Evolutionary conservation across 2,888 invertebrate species (phyloP), one percentile per base, ranked within the genome.

Genomic region (Rhamnusium bicolor): DNA sequence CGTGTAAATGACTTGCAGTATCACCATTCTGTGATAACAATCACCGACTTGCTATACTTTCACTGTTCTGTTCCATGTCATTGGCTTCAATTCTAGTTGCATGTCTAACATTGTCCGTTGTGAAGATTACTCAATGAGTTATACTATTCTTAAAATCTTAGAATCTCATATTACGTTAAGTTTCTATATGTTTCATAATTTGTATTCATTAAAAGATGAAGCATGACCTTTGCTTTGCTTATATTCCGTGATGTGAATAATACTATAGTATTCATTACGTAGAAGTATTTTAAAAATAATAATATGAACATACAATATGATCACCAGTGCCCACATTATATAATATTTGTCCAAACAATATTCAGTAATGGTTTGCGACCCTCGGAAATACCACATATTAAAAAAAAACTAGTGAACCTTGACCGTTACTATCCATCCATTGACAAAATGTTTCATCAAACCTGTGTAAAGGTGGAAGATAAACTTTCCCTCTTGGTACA

Each of bases 1-100:
- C 71, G 73, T 75, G 77, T 75, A 78, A 78, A 69, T 76, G 78
- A 78, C 74, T 78, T 76, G 76, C 76, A 70, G 74, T 63, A 75
- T 78, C 78, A 75, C 75, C 77, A 75, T 78, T 74, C 67, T 65
- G 65, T 74, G 75, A 78, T 78, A 76, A 76, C 71, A 76, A 78
- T 78, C 76, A 69, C 49, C 69, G 56, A 32, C 49, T 66, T 63
- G 47, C 47, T 56, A 71, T 72, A 78, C 76, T 78, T 78, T 78
- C 76, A 76, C 78, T 78, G 78, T 72, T 74, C 46, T 56, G 66
- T 67, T 40, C 40, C 66, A 56, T 54, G 56, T 54, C 66, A 67
- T 46, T 67, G 66, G 46, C 56, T 19, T 56, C 16, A 67, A 51
- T 63, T 61, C 60, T 19, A 29, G 46, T 46, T 61, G 46, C 61